These are phyloP conservation scores for Platorchestia sp. DNA, from an alignment of 1,140 invertebrate species.

Conservation along the genomic window DNA sequence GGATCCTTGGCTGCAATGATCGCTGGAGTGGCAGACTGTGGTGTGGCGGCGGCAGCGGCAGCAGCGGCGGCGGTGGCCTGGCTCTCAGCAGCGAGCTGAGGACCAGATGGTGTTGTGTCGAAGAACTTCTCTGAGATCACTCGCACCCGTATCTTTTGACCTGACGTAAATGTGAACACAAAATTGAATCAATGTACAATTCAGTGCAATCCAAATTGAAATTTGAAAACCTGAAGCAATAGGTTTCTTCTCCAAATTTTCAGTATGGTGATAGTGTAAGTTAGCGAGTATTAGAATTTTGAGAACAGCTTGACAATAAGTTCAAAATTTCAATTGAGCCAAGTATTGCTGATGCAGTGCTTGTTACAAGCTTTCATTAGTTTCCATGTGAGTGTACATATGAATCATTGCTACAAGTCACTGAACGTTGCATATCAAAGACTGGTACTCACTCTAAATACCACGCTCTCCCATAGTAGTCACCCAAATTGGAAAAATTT, in stretches of 20 bases:
- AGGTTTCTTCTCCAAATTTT: background rate
- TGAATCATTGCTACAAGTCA: too few relatives aligned
- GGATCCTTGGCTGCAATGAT: background rate
- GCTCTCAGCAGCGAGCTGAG: conserved; percentile 73
- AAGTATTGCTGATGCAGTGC: too few relatives aligned
- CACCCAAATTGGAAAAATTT: too few relatives aligned
- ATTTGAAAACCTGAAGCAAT: conserved; percentile 68
- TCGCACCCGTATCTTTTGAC: conserved; percentile 90
- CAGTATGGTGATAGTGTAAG: background rate
- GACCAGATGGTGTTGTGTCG: conserved; percentile 85
- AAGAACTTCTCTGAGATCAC: conserved; percentile 90
- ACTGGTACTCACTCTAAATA: too few relatives aligned
- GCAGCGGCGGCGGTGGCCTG: conserved; percentile 69
- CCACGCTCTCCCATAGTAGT: too few relatives aligned
- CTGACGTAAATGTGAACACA: conserved; percentile 71
- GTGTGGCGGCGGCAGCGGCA: conserved; percentile 52
- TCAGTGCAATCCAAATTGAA: too few relatives aligned
- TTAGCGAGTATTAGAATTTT: background rate
- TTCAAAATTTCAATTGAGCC: background rate
- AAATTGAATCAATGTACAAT: too few relatives aligned
- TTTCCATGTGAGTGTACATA: too few relatives aligned
- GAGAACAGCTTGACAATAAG: background rate
- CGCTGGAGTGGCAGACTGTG: background rate
- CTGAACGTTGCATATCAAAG: too few relatives aligned
- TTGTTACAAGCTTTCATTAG: too few relatives aligned